A percentile compares a stretch with the other conserved stretches of the same genome.
phyloP scores from a whole-genome alignment of 2,113 vertebrate genomes.

The Chrysemys picta region DNA sequence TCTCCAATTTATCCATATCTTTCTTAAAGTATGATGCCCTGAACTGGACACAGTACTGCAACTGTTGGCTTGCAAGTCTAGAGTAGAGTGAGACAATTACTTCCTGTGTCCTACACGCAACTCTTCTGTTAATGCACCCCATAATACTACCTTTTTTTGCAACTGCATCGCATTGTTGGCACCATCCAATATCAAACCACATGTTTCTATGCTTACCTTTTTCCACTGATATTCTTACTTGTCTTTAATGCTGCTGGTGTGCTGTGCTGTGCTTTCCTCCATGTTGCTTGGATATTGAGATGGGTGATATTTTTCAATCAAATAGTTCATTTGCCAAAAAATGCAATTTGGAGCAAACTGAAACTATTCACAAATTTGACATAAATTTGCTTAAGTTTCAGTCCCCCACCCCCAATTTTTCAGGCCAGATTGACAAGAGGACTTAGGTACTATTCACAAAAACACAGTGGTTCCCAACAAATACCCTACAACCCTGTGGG shows the following conservation, averaged over 20 bases:
- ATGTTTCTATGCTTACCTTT: neutral
- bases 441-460: neutral
- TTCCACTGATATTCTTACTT: rapidly evolving
- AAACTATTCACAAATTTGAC: neutral
- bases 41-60: too few species aligned
- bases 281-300: rapidly evolving
- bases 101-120: neutral
- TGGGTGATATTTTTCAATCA: neutral
- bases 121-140: neutral
- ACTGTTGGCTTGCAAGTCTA: too few species aligned
- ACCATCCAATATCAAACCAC: neutral
- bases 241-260: neutral
- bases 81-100: neutral
- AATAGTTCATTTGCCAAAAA: neutral
- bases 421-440: neutral
- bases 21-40: neutral
- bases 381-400: neutral
- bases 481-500: too few species aligned
- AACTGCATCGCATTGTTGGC: neutral
- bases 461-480: neutral
- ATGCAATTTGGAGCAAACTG: neutral
- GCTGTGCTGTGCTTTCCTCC: rapidly evolving
- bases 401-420: neutral
- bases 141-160: neutral
- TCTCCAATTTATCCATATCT: neutral